Percentiles rank a stretch among this genome's conserved stretches.
These are phyloP conservation scores for Moxostoma hubbsi DNA, from an alignment of 2,797 vertebrate genomes.

Conservation along the genomic window DNA sequence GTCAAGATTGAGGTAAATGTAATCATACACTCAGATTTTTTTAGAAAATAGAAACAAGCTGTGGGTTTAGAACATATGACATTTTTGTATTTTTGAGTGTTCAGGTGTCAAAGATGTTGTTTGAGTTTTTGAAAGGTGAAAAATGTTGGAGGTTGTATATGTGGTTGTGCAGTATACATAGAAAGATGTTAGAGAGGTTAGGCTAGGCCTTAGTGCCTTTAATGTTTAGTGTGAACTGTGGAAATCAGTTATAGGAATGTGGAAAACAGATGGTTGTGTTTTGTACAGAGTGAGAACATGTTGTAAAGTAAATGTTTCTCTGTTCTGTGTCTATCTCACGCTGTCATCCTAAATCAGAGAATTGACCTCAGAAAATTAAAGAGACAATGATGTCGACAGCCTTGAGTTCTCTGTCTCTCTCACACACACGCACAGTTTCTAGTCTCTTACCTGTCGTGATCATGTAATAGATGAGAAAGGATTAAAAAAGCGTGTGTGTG, in stretches of 20 bases:
- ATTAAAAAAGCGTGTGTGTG: background rate
- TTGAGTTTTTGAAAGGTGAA: background rate
- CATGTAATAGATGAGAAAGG: background rate
- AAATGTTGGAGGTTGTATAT: no score
- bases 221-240: no score
- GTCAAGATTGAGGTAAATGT: background rate
- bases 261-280: background rate
- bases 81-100: no score
- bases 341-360: constrained; percentile 38
- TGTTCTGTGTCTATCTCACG: constrained; percentile 44
- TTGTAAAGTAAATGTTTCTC: constrained; percentile 12
- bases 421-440: background rate
- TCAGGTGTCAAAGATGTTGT: background rate
- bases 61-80: no score
- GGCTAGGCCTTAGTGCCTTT: no score
- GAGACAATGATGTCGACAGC: constrained; percentile 43
- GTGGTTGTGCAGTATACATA: no score
- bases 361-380: constrained; percentile 43
- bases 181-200: no score
- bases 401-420: constrained; percentile 15
- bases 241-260: background rate
- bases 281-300: background rate
- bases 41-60: background rate
- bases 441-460: background rate
- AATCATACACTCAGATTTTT: background rate